phyloP scores from a whole-genome alignment of 2,113 vertebrate species.

The Cygnus buccinator region DNA sequence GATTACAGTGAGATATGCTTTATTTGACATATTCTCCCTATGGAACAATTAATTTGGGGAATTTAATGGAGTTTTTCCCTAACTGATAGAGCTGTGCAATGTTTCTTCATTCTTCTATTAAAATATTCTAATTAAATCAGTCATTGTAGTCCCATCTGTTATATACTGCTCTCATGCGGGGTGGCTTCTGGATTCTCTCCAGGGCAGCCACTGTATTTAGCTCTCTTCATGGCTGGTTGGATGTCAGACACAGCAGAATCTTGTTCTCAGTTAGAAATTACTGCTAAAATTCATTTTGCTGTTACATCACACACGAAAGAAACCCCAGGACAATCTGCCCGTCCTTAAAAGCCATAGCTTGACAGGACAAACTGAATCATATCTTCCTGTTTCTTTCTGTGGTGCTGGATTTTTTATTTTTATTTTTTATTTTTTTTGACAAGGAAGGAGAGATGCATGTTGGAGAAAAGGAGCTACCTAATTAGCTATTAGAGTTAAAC shows the following conservation, averaged over 20 bases:
- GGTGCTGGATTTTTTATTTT: neutral
- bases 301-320: constrained; percentile 43
- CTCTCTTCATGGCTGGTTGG: constrained; percentile 75
- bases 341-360: constrained; percentile 22
- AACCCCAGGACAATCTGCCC: constrained; percentile 51
- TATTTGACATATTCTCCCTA: constrained; percentile 71
- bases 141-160: constrained; percentile 80
- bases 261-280: constrained; percentile 71
- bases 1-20: constrained; percentile 49
- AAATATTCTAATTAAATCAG: constrained; percentile 85
- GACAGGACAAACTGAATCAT: constrained; percentile 25
- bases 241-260: constrained; percentile 71
- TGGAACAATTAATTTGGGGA: constrained; percentile 75
- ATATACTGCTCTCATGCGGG: constrained; percentile 68
- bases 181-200: constrained; percentile 76
- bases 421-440: neutral
- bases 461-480: neutral
- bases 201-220: constrained; percentile 71
- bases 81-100: constrained; percentile 72
- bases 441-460: neutral
- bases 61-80: constrained; percentile 73
- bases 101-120: constrained; percentile 74
- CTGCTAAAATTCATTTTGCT: constrained; percentile 53
- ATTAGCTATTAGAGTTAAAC: neutral
- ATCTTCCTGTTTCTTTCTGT: neutral